A percentile compares a stretch with the other conserved stretches of the same genome.
Evolutionary conservation across 2,797 vertebrate species (phyloP).

Genomic region (Chiroxiphia lanceolata): DNA sequence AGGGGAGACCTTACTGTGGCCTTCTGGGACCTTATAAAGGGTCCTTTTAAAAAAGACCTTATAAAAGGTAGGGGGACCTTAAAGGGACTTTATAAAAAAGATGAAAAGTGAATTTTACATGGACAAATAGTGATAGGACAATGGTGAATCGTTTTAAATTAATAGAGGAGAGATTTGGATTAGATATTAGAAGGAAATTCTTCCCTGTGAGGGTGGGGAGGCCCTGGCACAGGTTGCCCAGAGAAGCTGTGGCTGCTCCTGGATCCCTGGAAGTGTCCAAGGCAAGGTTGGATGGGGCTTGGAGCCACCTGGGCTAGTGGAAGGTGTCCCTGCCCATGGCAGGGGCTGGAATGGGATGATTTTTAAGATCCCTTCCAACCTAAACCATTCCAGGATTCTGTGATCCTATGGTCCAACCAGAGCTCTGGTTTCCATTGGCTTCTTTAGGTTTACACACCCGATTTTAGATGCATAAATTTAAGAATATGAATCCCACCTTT

Average conservation of each 20-base stretch:
- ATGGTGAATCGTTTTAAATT: neutral
- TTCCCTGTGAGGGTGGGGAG: neutral
- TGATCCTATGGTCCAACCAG: neutral
- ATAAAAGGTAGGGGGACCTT: too few species aligned
- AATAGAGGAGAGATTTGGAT: neutral
- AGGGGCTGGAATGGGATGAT: neutral
- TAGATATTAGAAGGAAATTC: neutral
- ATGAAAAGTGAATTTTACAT: neutral
- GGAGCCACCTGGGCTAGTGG: rapidly evolving
- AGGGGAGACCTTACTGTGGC: neutral
- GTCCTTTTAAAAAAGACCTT: neutral
- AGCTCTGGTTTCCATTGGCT: neutral
- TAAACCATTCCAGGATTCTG: neutral
- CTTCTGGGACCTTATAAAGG: neutral
- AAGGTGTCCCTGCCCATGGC: neutral
- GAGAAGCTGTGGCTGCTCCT: neutral
- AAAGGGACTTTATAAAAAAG: neutral
- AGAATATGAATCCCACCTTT: neutral
- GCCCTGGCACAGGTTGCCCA: neutral
- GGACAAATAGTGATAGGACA: neutral
- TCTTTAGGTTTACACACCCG: neutral
- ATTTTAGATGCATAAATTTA: neutral
- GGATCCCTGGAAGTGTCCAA: neutral
- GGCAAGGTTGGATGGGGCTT: rapidly evolving
- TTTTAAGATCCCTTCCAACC: neutral